phyloP scores from a whole-genome alignment of 2,797 vertebrate genomes.

The Monodelphis domestica region DNA sequence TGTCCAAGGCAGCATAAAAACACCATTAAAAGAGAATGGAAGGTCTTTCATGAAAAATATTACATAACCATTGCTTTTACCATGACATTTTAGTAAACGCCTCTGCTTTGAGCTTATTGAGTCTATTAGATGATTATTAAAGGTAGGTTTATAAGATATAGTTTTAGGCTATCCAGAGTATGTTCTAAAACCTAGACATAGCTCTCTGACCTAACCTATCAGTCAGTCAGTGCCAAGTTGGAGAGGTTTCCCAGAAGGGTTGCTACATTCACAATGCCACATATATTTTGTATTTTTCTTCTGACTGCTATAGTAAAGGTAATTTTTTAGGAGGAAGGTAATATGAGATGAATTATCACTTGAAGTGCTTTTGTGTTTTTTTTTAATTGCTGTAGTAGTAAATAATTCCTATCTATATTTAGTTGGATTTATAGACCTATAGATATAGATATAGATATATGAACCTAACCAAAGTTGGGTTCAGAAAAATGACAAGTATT shows the following conservation, averaged over 20 bases:
- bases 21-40: background rate
- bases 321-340: background rate
- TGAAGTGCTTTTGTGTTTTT: background rate
- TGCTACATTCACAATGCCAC: background rate
- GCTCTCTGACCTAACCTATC: background rate
- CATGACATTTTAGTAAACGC: background rate
- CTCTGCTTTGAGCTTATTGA: background rate
- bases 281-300: background rate
- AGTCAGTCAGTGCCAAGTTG: background rate
- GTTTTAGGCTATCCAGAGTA: background rate
- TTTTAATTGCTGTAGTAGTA: background rate
- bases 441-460: too few species aligned
- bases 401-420: background rate
- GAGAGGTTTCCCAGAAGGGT: background rate
- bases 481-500: background rate
- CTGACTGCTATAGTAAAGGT: background rate
- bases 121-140: background rate
- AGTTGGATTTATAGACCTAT: too few species aligned
- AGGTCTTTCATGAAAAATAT: background rate
- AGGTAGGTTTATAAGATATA: background rate
- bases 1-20: background rate
- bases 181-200: background rate
- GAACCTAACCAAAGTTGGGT: too few species aligned
- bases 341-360: background rate
- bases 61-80: background rate